phyloP scores from a whole-genome alignment of 2,113 vertebrate species.

The Nymphicus hollandicus region DNA sequence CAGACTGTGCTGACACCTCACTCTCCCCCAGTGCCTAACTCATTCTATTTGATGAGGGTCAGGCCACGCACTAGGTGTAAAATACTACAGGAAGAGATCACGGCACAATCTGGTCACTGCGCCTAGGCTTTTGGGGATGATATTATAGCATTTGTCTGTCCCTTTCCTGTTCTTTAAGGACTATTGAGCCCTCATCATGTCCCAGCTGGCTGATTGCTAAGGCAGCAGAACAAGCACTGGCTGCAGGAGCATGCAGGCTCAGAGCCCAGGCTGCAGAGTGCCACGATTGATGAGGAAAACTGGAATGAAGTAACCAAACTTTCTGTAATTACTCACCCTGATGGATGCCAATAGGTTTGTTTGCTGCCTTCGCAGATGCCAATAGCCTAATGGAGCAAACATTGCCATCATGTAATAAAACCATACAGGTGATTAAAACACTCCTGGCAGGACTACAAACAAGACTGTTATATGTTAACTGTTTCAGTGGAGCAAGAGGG shows the following conservation, averaged over 20 bases:
- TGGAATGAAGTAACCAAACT: constrained; percentile 35
- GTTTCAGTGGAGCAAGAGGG: constrained; percentile 1
- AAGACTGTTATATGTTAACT: neutral
- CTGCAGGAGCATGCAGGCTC: neutral
- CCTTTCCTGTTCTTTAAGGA: neutral
- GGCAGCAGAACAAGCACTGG: neutral
- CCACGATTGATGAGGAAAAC: constrained; percentile 20
- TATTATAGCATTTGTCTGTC: neutral
- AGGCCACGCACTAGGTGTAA: neutral
- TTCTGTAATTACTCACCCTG: constrained; percentile 43
- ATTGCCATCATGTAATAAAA: constrained; percentile 21
- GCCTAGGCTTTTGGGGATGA: neutral
- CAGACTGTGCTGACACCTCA: neutral
- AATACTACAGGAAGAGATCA: neutral
- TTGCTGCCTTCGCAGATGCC: constrained; percentile 42
- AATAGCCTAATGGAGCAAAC: constrained; percentile 24
- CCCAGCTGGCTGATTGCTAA: neutral
- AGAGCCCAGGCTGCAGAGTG: neutral
- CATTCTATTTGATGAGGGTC: neutral
- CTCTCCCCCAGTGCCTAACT: neutral
- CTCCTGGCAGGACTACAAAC: neutral
- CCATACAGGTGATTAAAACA: constrained; percentile 35
- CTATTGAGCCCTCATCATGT: neutral
- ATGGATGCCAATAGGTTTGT: constrained; percentile 48
- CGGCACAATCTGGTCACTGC: neutral